These are phyloP conservation scores for Ploceus nigricollis DNA, from an alignment of 2,113 vertebrate species.

Conservation along the genomic window DNA sequence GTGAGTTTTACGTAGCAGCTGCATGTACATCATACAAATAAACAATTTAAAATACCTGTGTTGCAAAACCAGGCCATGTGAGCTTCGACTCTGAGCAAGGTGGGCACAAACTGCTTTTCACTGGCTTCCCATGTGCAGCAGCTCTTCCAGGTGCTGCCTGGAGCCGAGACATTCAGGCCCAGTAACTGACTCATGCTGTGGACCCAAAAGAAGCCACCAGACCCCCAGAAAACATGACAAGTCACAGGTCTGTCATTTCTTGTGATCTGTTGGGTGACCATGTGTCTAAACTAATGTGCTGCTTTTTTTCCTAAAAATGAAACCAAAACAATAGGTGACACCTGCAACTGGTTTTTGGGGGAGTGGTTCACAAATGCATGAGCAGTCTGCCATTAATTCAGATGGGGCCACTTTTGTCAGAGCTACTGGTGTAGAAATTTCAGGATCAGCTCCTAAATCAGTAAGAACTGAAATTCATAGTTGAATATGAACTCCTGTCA, in stretches of 20 bases:
- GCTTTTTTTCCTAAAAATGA: neutral
- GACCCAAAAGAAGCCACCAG: neutral
- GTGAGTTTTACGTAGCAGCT: neutral
- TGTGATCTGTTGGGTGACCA: neutral
- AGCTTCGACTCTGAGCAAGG: neutral
- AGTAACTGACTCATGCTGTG: neutral
- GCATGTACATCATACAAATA: neutral
- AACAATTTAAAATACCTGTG: neutral
- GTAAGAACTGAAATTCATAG: neutral
- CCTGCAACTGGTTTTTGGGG: neutral
- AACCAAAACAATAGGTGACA: neutral
- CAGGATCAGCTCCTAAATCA: slow-evolving; percentile 15
- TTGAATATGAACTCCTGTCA: neutral
- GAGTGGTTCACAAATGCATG: neutral
- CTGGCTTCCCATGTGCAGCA: neutral
- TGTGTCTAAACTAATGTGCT: neutral
- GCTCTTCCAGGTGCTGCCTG: neutral
- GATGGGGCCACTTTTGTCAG: neutral
- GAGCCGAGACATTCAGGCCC: accelerated
- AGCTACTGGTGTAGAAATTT: neutral
- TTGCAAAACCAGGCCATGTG: neutral
- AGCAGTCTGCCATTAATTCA: neutral
- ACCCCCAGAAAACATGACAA: neutral
- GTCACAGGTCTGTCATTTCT: neutral
- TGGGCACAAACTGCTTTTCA: neutral